Evolutionary conservation across 1,140 invertebrate species (phyloP), one percentile per base, ranked within the genome.

Genomic region (Pogonomyrmex barbatus): DNA sequence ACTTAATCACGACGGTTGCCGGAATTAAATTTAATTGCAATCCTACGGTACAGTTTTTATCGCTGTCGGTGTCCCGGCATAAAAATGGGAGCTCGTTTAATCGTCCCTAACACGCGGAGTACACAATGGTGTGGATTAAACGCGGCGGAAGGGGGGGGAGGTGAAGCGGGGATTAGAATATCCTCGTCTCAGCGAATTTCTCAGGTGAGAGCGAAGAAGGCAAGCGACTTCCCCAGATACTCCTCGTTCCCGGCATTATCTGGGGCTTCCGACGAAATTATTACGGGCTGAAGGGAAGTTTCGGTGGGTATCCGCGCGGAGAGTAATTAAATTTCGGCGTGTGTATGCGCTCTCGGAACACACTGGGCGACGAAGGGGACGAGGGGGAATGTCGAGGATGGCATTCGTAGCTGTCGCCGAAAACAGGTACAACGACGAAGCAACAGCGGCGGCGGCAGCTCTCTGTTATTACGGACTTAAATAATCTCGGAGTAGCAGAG

Each of bases 291-390:
- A 88, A 90, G 86, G 73, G 87, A 76, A 91, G 87, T 87, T 88
- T 84, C 78, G 77, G 77, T 62, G 84, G 89, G 76, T 85, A 84
- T 65, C 78, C 84, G 78, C 63, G 81, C 75, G 45, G 65, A 91
- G 75, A 91, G 88, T 92, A 92, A 92, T 92, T 92, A 92, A 91
- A 92, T 92, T 92, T 91, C 60, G 50, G 50, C 30, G 36, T 68
- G 39, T 68, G 83, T 77, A 76, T 87, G 65, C 60, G 54, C 10
- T 39, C 30, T n/a, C 12, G n/a, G 30, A 50, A 73, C 12, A 83
- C 8, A 14, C 42, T 52, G 36, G 17, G 8, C 10, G 62, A 47
- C 3, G n/a, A 39, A 9, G 24, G 42, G 39, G 30, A 68, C 10
- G 8, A 24, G 62, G n/a, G 14, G 9, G 5, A 17, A 5, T 14